Base-by-base conservation (phyloP, 2,113 vertebrate genomes). In the Limanda limanda region DNA sequence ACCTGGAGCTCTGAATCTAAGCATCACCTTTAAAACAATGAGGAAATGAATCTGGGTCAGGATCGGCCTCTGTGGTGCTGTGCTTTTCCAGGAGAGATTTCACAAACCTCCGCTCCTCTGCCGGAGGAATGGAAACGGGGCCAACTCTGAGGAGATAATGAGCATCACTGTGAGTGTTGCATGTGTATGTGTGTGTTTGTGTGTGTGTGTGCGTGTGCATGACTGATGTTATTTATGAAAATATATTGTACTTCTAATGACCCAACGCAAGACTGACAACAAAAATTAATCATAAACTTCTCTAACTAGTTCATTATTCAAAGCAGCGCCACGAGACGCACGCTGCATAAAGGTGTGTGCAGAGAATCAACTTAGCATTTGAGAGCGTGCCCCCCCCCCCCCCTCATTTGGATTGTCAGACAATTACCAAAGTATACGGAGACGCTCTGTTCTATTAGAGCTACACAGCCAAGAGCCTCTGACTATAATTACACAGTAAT, bases 91-190 rank as follows among this genome's bases (percentile, higher is more conserved):
- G 70, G 72, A 84, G 90, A 89, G 74, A 83, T 45, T 76, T 83
- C 62, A 68, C 72, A 78, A 81, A 66, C 62, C 75, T 79, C 76
- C 42, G 54, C 68, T 71, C 76, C 62, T 40, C 71, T 70, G 79
- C 76, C 68, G 61, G 68, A 85, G 82, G 72, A 82, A 83, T 58
- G 57, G 76, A 92, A 92, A 92, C 5, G 64, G 83, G 89, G 83
- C 88, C 91, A 89, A 85, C 84, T 88, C 78, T 40, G 21, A 84
- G 75, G 86, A 91, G 85, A 92, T 93, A 91, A 92, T 85, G 87
- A 92, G 85, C 75, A 61, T 74, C 59, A 12, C 62, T 67, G 40
- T 51, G 8, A 4, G 54, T 23, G 9, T 18, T 69, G 12, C 52
- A 8, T 62, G 7, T 51, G 27, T 55, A 51, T 73, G 56, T 54